Evolutionary conservation across 2,797 vertebrate species (phyloP).

Genomic region (Hemitrygon akajei): DNA sequence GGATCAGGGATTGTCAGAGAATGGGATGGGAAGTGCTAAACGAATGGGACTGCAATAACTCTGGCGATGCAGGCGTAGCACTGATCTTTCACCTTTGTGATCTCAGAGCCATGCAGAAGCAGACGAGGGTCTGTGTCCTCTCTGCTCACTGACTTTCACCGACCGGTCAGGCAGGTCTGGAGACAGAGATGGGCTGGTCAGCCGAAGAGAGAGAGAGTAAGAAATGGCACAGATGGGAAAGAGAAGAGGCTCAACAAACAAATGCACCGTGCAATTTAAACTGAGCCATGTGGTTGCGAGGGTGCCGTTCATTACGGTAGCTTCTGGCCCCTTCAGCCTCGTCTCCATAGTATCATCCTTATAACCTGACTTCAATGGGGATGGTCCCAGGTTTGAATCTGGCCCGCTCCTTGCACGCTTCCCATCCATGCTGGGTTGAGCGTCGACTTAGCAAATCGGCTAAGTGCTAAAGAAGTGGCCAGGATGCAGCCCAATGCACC

Average conservation of each 20-base stretch:
- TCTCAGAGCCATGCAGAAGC: background rate
- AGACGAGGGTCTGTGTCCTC: background rate
- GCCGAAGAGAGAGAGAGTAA: conserved; percentile 24
- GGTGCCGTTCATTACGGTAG: background rate
- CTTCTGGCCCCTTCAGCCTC: too few species aligned
- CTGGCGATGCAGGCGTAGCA: background rate
- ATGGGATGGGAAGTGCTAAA: conserved; percentile 48
- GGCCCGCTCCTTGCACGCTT: too few species aligned
- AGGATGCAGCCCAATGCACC: too few species aligned
- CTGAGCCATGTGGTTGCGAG: background rate
- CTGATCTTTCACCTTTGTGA: background rate
- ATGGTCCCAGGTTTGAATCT: too few species aligned
- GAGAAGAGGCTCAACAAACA: background rate
- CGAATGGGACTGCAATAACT: background rate
- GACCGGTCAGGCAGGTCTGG: too few species aligned
- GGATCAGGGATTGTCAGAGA: conserved; percentile 38
- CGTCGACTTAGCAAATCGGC: too few species aligned
- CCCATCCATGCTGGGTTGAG: too few species aligned
- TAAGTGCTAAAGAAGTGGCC: too few species aligned
- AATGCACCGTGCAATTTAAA: too few species aligned
- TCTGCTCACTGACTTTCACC: too few species aligned
- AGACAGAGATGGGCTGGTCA: background rate
- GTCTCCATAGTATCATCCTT: too few species aligned
- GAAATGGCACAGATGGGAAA: conserved; percentile 30
- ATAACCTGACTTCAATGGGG: too few species aligned